These are phyloP conservation scores for Nephrotoma flavescens DNA, from an alignment of 2,888 invertebrate species.

Conservation along the genomic window DNA sequence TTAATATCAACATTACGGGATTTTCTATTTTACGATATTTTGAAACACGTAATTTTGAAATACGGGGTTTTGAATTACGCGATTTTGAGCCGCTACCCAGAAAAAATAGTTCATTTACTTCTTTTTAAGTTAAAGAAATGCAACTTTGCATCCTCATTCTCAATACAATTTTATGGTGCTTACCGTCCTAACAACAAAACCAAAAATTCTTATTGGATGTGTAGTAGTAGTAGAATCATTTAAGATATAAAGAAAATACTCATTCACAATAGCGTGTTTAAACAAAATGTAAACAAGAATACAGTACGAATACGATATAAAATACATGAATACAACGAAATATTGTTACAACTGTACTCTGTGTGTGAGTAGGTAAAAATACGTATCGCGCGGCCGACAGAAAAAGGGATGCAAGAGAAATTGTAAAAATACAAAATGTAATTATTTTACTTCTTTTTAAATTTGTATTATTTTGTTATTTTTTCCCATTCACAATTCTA, in stretches of 20 bases:
- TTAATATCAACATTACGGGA: too few species aligned
- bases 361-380: background rate
- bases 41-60: too few species aligned
- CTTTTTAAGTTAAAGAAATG: too few species aligned
- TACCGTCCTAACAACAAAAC: background rate
- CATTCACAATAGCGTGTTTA: background rate
- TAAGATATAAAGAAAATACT: background rate
- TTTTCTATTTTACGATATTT: too few species aligned
- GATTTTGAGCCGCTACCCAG: too few species aligned
- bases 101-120: too few species aligned
- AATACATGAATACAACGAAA: background rate
- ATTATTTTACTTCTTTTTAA: background rate
- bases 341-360: background rate
- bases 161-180: background rate
- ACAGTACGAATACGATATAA: background rate
- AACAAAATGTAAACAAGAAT: background rate
- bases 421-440: background rate
- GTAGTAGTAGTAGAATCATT: background rate
- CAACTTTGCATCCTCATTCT: background rate
- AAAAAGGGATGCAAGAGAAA: background rate
- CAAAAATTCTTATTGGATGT: background rate
- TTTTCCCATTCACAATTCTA: background rate
- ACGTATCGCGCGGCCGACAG: background rate
- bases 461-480: background rate
- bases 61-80: too few species aligned